These are phyloP conservation scores for Microctonus brassicae DNA, from an alignment of 2,888 invertebrate genomes.

Conservation along the genomic window DNA sequence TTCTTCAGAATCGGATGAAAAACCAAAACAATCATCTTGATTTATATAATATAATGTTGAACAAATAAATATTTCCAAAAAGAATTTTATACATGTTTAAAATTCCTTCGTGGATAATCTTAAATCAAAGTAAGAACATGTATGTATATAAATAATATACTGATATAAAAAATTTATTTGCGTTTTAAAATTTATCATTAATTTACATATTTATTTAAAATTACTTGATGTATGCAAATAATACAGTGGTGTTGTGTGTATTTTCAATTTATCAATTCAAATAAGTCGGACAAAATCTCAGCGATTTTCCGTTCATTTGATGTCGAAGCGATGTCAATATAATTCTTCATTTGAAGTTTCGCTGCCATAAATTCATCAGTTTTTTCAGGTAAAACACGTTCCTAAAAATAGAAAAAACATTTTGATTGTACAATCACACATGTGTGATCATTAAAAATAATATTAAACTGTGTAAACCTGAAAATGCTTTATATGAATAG, in stretches of 20 bases:
- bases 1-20: neutral
- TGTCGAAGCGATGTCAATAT: constrained; percentile 50
- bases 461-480: constrained; percentile 51
- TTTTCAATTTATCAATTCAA: constrained; percentile 49
- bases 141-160: neutral
- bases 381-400: constrained; percentile 64
- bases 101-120: neutral
- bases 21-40: constrained; percentile 18
- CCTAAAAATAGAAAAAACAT: constrained; percentile 49
- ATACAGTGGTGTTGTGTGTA: no score
- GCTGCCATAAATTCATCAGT: constrained; percentile 61
- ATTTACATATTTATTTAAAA: no score
- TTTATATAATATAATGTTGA: constrained; percentile 49
- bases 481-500: constrained; percentile 60
- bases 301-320: constrained; percentile 57
- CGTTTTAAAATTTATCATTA: no score
- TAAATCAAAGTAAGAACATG: neutral
- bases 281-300: constrained; percentile 54
- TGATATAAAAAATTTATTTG: no score
- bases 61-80: neutral
- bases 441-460: neutral
- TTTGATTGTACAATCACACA: neutral
- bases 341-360: constrained; percentile 54
- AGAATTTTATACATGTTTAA: neutral
- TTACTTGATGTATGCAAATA: no score